Evolutionary conservation across 2,797 vertebrate genomes (phyloP).

Genomic region (Momotus momota): DNA sequence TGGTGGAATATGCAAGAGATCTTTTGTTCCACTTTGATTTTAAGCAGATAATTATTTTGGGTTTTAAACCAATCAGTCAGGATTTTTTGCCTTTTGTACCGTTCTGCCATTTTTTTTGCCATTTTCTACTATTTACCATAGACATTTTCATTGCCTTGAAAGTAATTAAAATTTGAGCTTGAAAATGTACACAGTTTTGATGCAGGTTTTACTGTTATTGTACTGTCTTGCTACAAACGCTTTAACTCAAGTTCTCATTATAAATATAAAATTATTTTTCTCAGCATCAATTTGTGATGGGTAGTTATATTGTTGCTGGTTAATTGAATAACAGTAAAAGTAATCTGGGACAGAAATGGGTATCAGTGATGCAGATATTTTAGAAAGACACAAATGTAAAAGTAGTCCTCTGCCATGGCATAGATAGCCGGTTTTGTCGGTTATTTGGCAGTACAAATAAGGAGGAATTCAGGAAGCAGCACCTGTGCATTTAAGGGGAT

Average conservation of each 20-base stretch:
- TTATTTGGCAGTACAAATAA: background rate
- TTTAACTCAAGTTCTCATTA: background rate
- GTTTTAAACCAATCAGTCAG: background rate
- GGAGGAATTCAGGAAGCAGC: background rate
- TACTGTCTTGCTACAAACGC: background rate
- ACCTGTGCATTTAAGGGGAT: background rate
- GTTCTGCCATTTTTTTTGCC: too few relatives aligned
- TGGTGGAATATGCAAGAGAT: background rate
- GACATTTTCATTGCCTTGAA: background rate
- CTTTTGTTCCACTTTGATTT: background rate
- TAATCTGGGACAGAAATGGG: background rate
- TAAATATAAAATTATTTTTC: background rate
- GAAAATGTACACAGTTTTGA: rapidly evolving
- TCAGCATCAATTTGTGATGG: background rate
- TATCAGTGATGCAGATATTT: background rate
- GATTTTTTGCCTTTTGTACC: background rate
- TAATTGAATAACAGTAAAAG: background rate
- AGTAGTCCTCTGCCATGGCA: background rate
- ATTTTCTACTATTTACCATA: background rate
- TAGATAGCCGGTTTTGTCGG: background rate
- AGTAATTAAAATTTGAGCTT: background rate
- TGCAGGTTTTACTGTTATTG: background rate
- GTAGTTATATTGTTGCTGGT: background rate
- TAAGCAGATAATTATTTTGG: background rate
- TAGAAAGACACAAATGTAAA: background rate